phyloP scores from a whole-genome alignment of 2,113 vertebrate species.

The Percopsis transmontana region DNA sequence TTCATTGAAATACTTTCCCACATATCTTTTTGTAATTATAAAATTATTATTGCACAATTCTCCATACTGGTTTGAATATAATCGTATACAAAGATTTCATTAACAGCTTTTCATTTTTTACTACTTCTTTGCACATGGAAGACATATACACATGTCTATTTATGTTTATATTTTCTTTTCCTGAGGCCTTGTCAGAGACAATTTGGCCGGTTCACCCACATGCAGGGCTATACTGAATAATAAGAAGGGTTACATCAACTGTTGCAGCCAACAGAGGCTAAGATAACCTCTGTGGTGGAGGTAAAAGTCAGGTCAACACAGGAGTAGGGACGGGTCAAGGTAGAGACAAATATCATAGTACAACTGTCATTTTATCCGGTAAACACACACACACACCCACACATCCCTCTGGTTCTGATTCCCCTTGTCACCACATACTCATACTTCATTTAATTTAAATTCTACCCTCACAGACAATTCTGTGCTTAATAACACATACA shows the following conservation, averaged over 20 bases:
- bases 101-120: not conserved
- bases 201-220: conserved; percentile 12
- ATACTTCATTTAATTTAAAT: conserved; percentile 22
- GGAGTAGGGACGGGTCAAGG: conserved; percentile 4
- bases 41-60: not conserved
- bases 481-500: conserved; percentile 27
- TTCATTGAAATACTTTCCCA: too few relatives aligned
- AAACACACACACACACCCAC: conserved; percentile 2
- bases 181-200: not conserved
- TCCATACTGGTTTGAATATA: not conserved
- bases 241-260: conserved; percentile 22
- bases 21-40: too few relatives aligned
- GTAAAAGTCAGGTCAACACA: not conserved
- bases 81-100: not conserved
- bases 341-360: conserved; percentile 2
- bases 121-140: not conserved
- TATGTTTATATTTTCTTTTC: not conserved
- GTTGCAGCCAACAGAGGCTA: not conserved
- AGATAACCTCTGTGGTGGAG: conserved; percentile 22
- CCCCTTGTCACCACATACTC: conserved; percentile 15
- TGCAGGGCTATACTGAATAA: conserved; percentile 12
- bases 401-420: not conserved
- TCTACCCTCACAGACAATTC: conserved; percentile 22
- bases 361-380: conserved; percentile 10
- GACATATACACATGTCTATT: not conserved